These are phyloP conservation scores for Ennomos erosarius DNA, from an alignment of 2,888 invertebrate species.

Conservation along the genomic window DNA sequence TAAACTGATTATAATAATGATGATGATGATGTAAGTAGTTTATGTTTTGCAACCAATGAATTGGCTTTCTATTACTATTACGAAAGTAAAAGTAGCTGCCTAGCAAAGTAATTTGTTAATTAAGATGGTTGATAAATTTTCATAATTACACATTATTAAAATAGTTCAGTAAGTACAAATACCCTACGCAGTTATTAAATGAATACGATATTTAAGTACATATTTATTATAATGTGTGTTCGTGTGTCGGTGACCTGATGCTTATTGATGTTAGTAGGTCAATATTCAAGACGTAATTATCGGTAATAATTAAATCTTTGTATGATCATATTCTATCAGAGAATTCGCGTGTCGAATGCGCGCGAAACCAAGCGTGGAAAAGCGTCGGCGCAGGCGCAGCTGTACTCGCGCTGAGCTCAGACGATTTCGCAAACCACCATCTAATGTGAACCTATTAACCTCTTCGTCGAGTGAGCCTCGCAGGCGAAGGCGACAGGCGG, in stretches of 20 bases:
- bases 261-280: conserved; percentile 32
- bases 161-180: no score
- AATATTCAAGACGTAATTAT: conserved; percentile 31
- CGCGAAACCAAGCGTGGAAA: conserved; percentile 77
- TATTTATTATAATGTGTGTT: conserved; percentile 14
- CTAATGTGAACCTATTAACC: conserved; percentile 86
- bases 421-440: conserved; percentile 82
- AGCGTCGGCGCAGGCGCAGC: conserved; percentile 70
- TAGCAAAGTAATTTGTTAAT: no score
- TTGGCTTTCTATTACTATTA: no score
- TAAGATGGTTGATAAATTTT: no score
- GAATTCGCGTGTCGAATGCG: conserved; percentile 60
- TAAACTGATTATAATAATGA: no score
- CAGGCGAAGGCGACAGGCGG: conserved; percentile 83
- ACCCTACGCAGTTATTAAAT: background rate
- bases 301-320: conserved; percentile 31
- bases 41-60: no score
- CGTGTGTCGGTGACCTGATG: conserved; percentile 14
- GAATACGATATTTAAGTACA: conserved; percentile 10
- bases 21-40: no score
- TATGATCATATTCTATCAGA: conserved; percentile 31
- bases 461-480: conserved; percentile 78
- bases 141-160: no score
- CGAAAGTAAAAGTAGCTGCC: no score
- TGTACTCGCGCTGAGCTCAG: conserved; percentile 65